Percentiles rank a stretch among this genome's conserved stretches.
phyloP scores from a whole-genome alignment of 2,113 vertebrate species.

The Oceanites oceanicus region DNA sequence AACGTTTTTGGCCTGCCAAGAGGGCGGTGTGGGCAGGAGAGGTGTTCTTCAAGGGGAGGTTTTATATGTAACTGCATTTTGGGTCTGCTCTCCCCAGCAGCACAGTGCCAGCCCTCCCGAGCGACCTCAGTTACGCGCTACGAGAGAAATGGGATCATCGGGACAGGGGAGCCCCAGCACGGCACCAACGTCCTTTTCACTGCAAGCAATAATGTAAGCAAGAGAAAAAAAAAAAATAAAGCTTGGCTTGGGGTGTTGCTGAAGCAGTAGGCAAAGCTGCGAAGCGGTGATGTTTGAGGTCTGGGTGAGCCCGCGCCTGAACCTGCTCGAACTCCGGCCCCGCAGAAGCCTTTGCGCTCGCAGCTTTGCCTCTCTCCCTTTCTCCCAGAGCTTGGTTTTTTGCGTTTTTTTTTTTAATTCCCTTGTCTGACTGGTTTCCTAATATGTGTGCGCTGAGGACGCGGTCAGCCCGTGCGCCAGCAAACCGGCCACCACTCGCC shows the following conservation, averaged over 20 bases:
- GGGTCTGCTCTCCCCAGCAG: neutral
- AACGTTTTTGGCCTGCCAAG: neutral
- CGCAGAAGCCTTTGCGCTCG: rapidly evolving
- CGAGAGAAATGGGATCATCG: rapidly evolving
- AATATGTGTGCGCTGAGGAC: rapidly evolving
- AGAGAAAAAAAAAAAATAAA: neutral
- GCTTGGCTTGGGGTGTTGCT: neutral
- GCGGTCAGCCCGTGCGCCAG: rapidly evolving
- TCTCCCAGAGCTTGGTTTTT: neutral
- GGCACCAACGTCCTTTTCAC: neutral
- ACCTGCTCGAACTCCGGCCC: neutral
- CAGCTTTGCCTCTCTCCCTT: neutral
- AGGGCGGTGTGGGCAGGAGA: rapidly evolving
- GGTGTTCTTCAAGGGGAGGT: rapidly evolving
- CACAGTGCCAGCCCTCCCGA: rapidly evolving
- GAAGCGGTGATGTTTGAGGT: neutral
- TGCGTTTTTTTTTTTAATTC: rapidly evolving
- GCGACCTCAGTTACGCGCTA: rapidly evolving
- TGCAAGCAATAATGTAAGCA: neutral
- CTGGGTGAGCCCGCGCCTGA: neutral
- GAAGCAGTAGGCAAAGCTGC: neutral
- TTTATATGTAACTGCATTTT: rapidly evolving
- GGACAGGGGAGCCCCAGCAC: neutral
- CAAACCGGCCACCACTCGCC: rapidly evolving
- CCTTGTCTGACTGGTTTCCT: neutral